Evolutionary conservation across 1,140 invertebrate genomes (phyloP), one percentile per base, ranked within the genome.

Genomic region (Bombus confusus): DNA sequence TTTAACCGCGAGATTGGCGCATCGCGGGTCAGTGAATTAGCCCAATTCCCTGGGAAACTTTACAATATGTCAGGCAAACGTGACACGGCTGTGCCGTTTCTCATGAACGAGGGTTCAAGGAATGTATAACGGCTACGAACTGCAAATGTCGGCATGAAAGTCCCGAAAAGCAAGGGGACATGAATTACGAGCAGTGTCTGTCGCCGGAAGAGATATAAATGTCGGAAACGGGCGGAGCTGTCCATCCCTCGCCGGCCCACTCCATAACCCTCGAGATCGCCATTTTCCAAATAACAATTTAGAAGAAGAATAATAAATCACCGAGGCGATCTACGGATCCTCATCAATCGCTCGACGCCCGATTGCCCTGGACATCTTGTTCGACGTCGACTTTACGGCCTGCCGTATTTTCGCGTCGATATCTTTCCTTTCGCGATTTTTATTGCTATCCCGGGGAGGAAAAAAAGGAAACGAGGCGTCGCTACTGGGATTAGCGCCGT

Each of bases 151-250:
- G 34, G 28, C 31, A 28, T 68, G 68, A 68, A 85, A 85, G 69
- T 80, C 37, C 37, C 68, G 76, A 80, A 85, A 85, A 87, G 85
- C 86, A 77, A 75, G 76, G 47, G 81, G 72, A 52, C 41, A 41
- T 83, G 80, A 86, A 31, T 83, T 78, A 86, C 74, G 74, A 64
- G 72, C 52, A 9, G 22, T 73, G 72, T 73, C 66, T 31, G 74
- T 78, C 85, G 57, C 73, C 73, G 80, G 73, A 73, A 34, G 74
- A 83, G 80, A 86, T 77, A 84, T 77, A 78, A 86, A 72, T 39
- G 85, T 77, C 73, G 85, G 80, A 71, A 83, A 72, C 59, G 62
- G 73, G 5, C 10, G n/a, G 66, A 22, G 37, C n/a, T 39, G 22
- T n/a, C 47, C 18, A 9, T 78, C 77, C 75, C 25, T 9, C 2